Percentiles rank a stretch among this genome's conserved stretches.
These are phyloP conservation scores for Orius insidiosus DNA, from an alignment of 1,140 invertebrate genomes.

Conservation along the genomic window DNA sequence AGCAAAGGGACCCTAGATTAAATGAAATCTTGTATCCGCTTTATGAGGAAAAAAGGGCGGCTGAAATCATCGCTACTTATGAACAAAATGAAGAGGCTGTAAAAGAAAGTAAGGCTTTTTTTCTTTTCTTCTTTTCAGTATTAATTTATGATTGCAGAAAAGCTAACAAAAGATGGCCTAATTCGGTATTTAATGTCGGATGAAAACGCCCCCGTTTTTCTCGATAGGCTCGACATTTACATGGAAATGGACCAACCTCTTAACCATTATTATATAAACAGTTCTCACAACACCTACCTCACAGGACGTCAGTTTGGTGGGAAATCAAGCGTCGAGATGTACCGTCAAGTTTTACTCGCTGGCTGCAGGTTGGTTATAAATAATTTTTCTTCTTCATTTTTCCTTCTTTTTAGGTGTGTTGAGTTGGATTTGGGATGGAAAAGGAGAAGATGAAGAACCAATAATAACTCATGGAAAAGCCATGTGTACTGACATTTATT, in stretches of 20 bases:
- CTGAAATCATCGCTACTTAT: constrained; percentile 87
- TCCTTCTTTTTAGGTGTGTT: constrained; percentile 57
- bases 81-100: constrained; percentile 71
- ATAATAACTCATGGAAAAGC: constrained; percentile 99
- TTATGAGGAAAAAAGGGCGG: constrained; percentile 85
- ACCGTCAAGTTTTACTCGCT: constrained; percentile 86
- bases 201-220: constrained; percentile 96
- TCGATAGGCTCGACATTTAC: constrained; percentile 90
- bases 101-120: constrained; percentile 45
- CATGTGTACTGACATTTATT: constrained; percentile 99
- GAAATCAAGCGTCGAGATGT: constrained; percentile 97
- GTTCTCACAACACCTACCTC: constrained; percentile 97
- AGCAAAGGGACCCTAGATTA: constrained; percentile 91
- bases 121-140: constrained; percentile 19
- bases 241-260: constrained; percentile 99
- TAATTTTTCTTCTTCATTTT: no score
- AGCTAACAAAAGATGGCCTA: constrained; percentile 83
- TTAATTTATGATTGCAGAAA: constrained; percentile 29
- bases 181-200: constrained; percentile 97
- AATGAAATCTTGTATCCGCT: constrained; percentile 98
- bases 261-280: constrained; percentile 98
- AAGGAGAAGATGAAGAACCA: constrained; percentile 89
- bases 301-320: constrained; percentile 93
- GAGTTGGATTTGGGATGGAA: constrained; percentile 98
- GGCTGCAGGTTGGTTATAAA: constrained; percentile 89